These are phyloP conservation scores for Temnothorax nylanderi DNA, from an alignment of 1,140 invertebrate genomes.

Conservation along the genomic window DNA sequence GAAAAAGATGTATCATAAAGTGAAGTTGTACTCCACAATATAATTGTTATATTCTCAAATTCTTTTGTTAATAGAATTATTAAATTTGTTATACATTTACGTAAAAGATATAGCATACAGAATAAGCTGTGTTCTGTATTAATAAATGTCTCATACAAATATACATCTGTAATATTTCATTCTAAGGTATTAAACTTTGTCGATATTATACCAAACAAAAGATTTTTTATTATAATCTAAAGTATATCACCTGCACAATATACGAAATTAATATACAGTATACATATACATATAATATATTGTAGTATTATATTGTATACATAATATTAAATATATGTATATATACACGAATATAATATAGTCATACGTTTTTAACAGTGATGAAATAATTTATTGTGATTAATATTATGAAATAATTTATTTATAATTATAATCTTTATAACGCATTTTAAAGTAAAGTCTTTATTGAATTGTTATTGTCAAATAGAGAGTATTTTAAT, in stretches of 20 bases:
- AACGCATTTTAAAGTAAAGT: no score
- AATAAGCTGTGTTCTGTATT: conserved; percentile 42
- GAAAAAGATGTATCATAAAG: conserved; percentile 24
- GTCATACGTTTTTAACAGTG: no score
- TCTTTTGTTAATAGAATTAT: conserved; percentile 44
- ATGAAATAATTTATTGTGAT: no score
- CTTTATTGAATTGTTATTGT: no score
- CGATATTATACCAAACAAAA: background rate
- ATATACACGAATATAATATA: no score
- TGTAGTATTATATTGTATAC: no score
- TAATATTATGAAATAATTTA: no score
- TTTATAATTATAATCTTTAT: no score
- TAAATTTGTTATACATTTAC: conserved; percentile 40
- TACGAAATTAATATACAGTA: background rate
- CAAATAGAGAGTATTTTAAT: no score
- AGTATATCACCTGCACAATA: background rate
- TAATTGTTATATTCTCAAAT: conserved; percentile 38
- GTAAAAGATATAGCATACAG: conserved; percentile 23
- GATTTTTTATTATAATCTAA: background rate
- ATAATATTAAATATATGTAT: no score
- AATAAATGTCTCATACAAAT: conserved; percentile 55
- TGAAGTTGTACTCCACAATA: conserved; percentile 22
- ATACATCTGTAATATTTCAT: conserved; percentile 42
- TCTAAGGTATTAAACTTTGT: conserved; percentile 49
- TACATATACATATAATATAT: no score